Evolutionary conservation across 1,140 invertebrate species (phyloP).

Genomic region (Aporrectodea caliginosa): DNA sequence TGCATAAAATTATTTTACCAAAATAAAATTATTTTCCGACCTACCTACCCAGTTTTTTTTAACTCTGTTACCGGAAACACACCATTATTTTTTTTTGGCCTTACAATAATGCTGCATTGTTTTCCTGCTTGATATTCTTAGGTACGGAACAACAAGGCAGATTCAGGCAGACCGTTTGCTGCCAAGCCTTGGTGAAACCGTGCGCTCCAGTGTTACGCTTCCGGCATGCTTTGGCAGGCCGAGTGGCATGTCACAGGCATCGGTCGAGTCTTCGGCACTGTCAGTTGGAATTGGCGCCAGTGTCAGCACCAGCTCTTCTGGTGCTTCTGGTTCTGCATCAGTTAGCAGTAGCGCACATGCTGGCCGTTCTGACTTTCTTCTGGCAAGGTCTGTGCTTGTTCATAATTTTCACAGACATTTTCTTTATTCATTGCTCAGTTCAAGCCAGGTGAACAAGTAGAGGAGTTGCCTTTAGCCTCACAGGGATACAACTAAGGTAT

Average conservation of each 20-base stretch:
- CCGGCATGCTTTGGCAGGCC: slow-evolving; percentile 67
- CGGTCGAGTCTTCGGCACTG: slow-evolving; percentile 56
- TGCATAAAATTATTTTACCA: no score
- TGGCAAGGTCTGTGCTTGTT: slow-evolving; percentile 58
- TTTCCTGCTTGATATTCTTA: no score
- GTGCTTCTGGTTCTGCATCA: slow-evolving; percentile 36
- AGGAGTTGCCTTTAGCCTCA: no score
- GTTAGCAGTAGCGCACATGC: slow-evolving; percentile 50
- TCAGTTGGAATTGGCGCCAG: slow-evolving; percentile 34
- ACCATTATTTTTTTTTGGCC: no score
- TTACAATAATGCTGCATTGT: no score
- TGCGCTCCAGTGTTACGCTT: background rate
- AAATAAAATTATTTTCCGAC: no score
- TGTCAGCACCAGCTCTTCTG: slow-evolving; percentile 28
- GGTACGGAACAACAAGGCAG: slow-evolving; percentile 48
- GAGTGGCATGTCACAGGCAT: slow-evolving; percentile 77
- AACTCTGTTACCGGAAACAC: no score
- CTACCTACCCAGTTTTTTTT: no score
- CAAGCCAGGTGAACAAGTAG: slow-evolving; percentile 62
- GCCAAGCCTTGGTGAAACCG: background rate
- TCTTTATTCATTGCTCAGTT: slow-evolving; percentile 36
- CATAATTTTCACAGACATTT: background rate
- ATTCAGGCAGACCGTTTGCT: slow-evolving; percentile 58
- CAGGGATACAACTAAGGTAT: no score
- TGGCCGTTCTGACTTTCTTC: slow-evolving; percentile 60